These are phyloP conservation scores for Alaudala cheleensis DNA, from an alignment of 2,113 vertebrate genomes.

Conservation along the genomic window DNA sequence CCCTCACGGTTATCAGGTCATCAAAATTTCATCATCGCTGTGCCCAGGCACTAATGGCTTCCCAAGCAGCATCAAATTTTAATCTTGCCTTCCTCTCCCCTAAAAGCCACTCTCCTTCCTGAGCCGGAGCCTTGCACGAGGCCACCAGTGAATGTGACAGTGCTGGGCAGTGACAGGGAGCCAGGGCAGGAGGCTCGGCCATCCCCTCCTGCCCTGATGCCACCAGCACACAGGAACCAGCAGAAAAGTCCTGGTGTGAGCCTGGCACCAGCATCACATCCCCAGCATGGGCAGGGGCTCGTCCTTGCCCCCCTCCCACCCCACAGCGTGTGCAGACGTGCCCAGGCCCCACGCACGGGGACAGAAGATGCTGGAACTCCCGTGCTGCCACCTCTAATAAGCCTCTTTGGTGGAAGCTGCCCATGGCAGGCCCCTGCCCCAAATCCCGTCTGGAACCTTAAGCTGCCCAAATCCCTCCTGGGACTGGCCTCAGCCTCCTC, in stretches of 20 bases:
- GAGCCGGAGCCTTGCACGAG: background rate
- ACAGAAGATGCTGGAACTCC: background rate
- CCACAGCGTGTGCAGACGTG: background rate
- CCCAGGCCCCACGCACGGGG: background rate
- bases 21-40: constrained; percentile 62
- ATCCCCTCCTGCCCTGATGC: background rate
- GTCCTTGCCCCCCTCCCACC: background rate
- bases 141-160: background rate
- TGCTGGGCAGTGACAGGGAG: background rate
- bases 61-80: constrained; percentile 66
- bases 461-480: constrained; percentile 59
- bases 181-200: background rate
- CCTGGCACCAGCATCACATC: fast-evolving
- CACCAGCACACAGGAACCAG: background rate
- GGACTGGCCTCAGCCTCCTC: background rate
- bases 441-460: constrained; percentile 67
- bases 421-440: constrained; percentile 2
- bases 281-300: background rate
- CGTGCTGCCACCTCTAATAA: constrained; percentile 28
- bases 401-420: constrained; percentile 47
- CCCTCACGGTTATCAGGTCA: constrained; percentile 19
- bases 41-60: constrained; percentile 67
- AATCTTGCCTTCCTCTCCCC: constrained; percentile 26
- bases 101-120: constrained; percentile 37
- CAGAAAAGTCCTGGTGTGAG: fast-evolving